These are phyloP conservation scores for Idaea biselata DNA, from an alignment of 2,888 invertebrate genomes.

Conservation along the genomic window DNA sequence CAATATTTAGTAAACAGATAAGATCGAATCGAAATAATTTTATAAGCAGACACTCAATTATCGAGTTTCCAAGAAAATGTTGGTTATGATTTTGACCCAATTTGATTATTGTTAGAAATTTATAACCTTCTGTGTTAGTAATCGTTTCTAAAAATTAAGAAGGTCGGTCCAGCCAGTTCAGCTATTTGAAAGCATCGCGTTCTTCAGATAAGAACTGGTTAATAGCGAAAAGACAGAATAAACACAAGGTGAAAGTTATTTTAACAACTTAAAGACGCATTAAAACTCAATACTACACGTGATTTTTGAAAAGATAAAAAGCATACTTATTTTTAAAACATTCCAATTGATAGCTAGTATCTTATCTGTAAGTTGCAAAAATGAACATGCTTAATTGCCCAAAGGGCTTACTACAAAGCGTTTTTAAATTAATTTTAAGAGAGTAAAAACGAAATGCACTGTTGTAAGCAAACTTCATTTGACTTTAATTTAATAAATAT, in stretches of 20 bases:
- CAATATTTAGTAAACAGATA: slow-evolving; percentile 1
- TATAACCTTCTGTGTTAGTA: background rate
- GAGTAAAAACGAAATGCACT: background rate
- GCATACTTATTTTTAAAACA: background rate
- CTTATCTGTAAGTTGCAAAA: background rate
- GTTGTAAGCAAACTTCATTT: background rate
- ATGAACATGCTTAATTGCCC: background rate
- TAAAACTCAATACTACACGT: no score
- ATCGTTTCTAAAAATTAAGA: no score
- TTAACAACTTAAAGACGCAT: no score
- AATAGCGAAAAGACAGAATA: no score
- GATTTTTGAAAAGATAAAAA: no score
- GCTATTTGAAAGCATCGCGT: no score
- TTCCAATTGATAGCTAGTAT: background rate
- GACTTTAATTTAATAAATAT: background rate
- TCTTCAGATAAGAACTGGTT: no score
- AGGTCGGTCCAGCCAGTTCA: no score
- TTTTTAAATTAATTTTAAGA: background rate
- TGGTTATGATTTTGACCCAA: background rate
- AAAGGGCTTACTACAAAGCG: no score
- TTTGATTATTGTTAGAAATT: background rate
- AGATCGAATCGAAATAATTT: background rate
- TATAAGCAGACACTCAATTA: background rate
- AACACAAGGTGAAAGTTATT: no score
- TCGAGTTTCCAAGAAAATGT: background rate